Percentiles rank a stretch among this genome's conserved stretches.
phyloP scores from a whole-genome alignment of 2,113 vertebrate genomes.

The Synchiropus splendidus region DNA sequence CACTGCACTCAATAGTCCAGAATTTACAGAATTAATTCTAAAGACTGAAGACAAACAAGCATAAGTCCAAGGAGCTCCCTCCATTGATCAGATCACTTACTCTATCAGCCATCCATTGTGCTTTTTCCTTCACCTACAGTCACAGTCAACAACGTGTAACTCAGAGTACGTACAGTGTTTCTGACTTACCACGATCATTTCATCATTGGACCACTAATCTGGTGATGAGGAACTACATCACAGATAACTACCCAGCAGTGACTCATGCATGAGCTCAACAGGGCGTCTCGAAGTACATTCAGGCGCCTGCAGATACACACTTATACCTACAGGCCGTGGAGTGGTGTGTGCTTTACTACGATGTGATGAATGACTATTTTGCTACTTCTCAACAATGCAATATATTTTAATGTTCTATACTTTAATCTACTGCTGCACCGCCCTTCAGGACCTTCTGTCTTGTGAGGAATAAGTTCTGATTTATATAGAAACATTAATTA shows the following conservation, averaged over 20 bases:
- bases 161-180: too few relatives aligned
- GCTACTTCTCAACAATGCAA: constrained; percentile 50
- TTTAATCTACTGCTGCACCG: constrained; percentile 32
- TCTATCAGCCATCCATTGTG: too few relatives aligned
- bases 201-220: constrained; percentile 55
- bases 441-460: constrained; percentile 34
- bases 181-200: constrained; percentile 48
- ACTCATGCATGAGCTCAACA: neutral
- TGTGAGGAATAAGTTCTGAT: constrained; percentile 47
- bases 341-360: constrained; percentile 41
- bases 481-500: constrained; percentile 69
- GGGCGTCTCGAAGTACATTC: too few relatives aligned
- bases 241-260: constrained; percentile 43
- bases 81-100: too few relatives aligned
- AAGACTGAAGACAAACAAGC: too few relatives aligned
- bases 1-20: too few relatives aligned
- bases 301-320: constrained; percentile 5
- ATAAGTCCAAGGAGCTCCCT: too few relatives aligned
- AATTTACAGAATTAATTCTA: too few relatives aligned
- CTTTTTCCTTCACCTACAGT: too few relatives aligned
- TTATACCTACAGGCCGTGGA: constrained; percentile 33
- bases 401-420: constrained; percentile 67
- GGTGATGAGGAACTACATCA: constrained; percentile 58
- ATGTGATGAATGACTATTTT: constrained; percentile 60
- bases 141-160: too few relatives aligned